These are phyloP conservation scores for Drepana falcataria DNA, from an alignment of 2,888 invertebrate genomes.

Conservation along the genomic window DNA sequence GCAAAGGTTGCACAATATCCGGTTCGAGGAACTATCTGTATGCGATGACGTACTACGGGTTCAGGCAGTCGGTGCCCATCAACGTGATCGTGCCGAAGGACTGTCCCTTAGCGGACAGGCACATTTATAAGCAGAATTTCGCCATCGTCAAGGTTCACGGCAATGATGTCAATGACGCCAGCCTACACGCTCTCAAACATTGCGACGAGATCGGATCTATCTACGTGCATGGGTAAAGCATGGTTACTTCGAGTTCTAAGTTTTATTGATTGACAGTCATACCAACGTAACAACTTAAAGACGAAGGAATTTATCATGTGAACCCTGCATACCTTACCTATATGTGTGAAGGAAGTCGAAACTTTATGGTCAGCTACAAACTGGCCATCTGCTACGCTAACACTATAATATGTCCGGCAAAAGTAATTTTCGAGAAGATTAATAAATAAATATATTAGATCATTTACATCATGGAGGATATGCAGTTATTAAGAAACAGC, in stretches of 20 bases:
- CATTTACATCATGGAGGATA: too few species aligned
- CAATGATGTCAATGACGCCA: conserved; percentile 38
- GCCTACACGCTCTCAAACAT: conserved; percentile 37
- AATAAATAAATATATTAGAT: too few species aligned
- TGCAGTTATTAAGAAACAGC: too few species aligned
- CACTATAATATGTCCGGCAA: too few species aligned
- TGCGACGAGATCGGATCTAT: conserved; percentile 38
- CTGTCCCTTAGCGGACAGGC: conserved; percentile 36
- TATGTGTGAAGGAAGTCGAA: too few species aligned
- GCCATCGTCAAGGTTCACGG: conserved; percentile 42
- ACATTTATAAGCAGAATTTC: conserved; percentile 38
- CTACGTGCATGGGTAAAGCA: conserved; percentile 38
- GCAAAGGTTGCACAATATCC: conserved; percentile 40
- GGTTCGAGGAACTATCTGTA: conserved; percentile 40
- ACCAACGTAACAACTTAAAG: too few species aligned
- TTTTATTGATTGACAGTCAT: too few species aligned
- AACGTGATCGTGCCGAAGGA: conserved; percentile 43
- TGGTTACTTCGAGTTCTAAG: background rate
- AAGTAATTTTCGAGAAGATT: too few species aligned
- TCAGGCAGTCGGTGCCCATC: conserved; percentile 37
- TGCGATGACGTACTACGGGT: conserved; percentile 44
- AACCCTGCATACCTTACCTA: too few species aligned
- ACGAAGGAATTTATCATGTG: too few species aligned
- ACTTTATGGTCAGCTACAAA: too few species aligned
- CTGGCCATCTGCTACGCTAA: too few species aligned